phyloP scores from a whole-genome alignment of 2,888 invertebrate species.

The Pachycephus smyrnensis region DNA sequence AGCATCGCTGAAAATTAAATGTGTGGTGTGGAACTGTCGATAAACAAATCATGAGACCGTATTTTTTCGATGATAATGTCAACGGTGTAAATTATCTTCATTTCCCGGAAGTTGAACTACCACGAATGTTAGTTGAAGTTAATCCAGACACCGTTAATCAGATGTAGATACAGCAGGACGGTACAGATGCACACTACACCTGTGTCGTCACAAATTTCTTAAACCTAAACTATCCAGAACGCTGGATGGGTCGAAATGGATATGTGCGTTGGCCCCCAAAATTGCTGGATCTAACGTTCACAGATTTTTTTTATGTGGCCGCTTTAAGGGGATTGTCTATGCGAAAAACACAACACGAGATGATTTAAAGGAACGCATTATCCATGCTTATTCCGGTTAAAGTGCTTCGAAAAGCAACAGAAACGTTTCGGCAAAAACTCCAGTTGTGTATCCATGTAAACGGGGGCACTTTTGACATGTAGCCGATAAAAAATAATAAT shows the following conservation, averaged over 20 bases:
- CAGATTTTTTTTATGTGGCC: constrained; percentile 23
- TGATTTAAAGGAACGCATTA: constrained; percentile 16
- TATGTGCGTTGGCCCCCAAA: constrained; percentile 26
- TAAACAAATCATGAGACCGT: constrained; percentile 26
- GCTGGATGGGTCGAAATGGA: constrained; percentile 28
- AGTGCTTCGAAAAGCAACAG: not conserved
- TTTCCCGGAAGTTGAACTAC: constrained; percentile 29
- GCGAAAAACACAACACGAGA: constrained; percentile 12
- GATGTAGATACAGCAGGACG: constrained; percentile 22
- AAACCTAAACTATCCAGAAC: constrained; percentile 17
- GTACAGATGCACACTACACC: constrained; percentile 19
- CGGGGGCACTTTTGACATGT: no score
- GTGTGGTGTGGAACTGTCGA: constrained; percentile 37
- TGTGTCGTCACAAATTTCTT: constrained; percentile 16
- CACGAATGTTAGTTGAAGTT: constrained; percentile 29
- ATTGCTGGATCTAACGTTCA: constrained; percentile 30
- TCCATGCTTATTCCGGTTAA: not conserved
- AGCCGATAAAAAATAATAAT: no score
- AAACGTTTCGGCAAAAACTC: not conserved
- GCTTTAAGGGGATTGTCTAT: constrained; percentile 13
- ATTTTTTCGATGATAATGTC: constrained; percentile 31
- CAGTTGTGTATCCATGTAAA: not conserved
- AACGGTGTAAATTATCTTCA: constrained; percentile 26
- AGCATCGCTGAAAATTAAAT: constrained; percentile 40
- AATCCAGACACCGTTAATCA: constrained; percentile 17